These are phyloP conservation scores for Stercorarius parasiticus DNA, from an alignment of 2,113 vertebrate genomes.

Conservation along the genomic window DNA sequence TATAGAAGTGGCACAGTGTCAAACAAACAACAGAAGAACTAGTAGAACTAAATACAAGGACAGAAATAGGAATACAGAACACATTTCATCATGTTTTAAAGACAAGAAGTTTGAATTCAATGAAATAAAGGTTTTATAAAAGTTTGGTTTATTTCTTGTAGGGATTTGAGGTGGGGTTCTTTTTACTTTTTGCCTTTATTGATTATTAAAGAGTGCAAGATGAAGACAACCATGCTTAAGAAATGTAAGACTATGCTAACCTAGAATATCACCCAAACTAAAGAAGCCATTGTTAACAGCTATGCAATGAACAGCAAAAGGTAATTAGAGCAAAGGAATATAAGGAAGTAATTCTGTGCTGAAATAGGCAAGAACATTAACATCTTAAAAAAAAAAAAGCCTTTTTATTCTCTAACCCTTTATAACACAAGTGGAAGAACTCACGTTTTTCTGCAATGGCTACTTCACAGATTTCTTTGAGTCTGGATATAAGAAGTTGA, in stretches of 20 bases:
- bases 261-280: not conserved
- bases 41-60: not conserved
- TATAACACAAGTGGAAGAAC: slow-evolving; percentile 34
- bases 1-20: not conserved
- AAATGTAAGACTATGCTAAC: not conserved
- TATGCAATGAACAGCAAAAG: not conserved
- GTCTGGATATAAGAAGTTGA: slow-evolving; percentile 89
- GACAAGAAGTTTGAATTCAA: not conserved
- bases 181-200: not conserved
- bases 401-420: not conserved
- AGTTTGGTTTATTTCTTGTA: not conserved
- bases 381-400: not conserved
- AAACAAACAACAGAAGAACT: not conserved
- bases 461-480: slow-evolving; percentile 97
- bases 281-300: not conserved
- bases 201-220: not conserved
- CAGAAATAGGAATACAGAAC: not conserved
- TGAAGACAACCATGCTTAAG: not conserved
- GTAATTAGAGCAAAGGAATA: not conserved
- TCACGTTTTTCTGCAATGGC: slow-evolving; percentile 91
- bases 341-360: not conserved
- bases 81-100: not conserved
- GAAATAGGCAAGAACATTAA: not conserved
- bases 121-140: not conserved
- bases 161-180: not conserved